Conservation (phyloP, 2,797 vertebrate genomes). For the Ataeniobius toweri region DNA sequence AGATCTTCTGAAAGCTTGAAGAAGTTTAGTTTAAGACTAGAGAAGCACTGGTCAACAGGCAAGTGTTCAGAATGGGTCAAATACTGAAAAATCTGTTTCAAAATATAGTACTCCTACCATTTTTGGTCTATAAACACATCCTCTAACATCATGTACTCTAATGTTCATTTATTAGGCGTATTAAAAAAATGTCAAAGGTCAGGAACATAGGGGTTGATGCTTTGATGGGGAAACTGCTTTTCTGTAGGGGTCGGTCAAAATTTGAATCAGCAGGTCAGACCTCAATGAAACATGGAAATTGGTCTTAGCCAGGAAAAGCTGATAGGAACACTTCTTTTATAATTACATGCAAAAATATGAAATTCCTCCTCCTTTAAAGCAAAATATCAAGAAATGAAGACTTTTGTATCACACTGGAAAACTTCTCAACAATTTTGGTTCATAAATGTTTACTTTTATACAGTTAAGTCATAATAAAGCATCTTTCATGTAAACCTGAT, state of each 20-base stretch:
- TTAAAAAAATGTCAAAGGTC: neutral
- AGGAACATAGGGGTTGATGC: neutral
- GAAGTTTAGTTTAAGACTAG: neutral
- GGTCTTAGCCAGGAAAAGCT: neutral
- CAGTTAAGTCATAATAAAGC: neutral
- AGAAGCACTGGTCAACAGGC: neutral
- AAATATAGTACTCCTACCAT: neutral
- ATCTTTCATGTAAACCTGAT: neutral
- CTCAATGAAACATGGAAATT: neutral
- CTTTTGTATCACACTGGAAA: neutral
- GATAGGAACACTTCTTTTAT: neutral
- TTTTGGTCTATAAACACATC: neutral
- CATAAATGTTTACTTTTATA: neutral
- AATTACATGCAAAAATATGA: neutral
- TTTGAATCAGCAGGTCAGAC: neutral
- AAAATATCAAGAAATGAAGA: neutral
- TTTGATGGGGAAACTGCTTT: neutral
- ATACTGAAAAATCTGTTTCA: neutral
- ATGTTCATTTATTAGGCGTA: neutral
- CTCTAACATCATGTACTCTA: neutral
- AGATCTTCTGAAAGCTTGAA: neutral
- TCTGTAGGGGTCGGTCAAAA: neutral
- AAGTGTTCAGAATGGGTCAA: neutral
- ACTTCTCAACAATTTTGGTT: neutral
- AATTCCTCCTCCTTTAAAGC: neutral